Evolutionary conservation across 2,888 invertebrate genomes (phyloP), one percentile per base, ranked within the genome.

Genomic region (Flexamia atlantica): DNA sequence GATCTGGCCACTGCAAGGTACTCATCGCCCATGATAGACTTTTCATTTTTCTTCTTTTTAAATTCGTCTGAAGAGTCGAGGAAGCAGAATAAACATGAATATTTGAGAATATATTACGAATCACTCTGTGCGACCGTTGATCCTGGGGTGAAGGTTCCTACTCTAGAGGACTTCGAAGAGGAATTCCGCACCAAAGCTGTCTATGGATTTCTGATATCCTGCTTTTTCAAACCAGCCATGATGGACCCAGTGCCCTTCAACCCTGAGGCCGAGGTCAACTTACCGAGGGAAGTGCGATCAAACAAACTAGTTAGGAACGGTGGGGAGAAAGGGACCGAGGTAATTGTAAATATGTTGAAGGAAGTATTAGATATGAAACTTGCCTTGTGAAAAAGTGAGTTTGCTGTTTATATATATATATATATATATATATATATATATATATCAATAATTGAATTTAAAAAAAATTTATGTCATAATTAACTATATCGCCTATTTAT

Each of bases 201-300:
- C 4, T 53, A 53, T 50, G 79, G 79, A 30, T 57, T 53, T 23
- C 17, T 79, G n/a, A 53, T 53, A 28, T 53, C 50, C n/a, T 5
- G 23, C 0, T 79, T 79, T 57, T 79, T 79, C 57, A 79, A 79
- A 36, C 79, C 79, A 25, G 79, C 79, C 14, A 32, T 79, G 57
- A 79, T 79, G 79, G 53, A 53, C 57, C 57, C 79, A 36, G 57
- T 57, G 14, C 79, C 79, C 12, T 79, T 79, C 79, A 79, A 79
- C 57, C 79, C 79, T 50, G 32, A 30, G 79, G 20, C 28, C 9
- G 57, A 53, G 28, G 53, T 36, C 14, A 25, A 50, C 28, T 9
- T 28, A n/a, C 32, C 79, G 28, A 17, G 46, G n/a, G 79, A 79
- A 20, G 57, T 32, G 28, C 30, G 79, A 20, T 53, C 79, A 9